These are phyloP conservation scores for Falcaria lacertinaria DNA, from an alignment of 2,888 invertebrate genomes.

Conservation along the genomic window DNA sequence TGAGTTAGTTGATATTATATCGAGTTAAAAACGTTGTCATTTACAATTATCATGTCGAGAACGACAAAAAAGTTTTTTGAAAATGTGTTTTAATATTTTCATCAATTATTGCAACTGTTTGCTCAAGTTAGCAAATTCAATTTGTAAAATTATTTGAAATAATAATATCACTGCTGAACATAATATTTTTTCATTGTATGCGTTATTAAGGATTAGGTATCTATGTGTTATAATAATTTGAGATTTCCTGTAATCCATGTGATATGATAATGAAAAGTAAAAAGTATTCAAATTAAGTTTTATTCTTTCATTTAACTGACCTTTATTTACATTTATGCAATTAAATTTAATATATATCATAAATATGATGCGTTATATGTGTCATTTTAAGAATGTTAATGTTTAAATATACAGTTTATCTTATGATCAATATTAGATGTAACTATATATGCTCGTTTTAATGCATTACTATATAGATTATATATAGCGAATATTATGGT, in stretches of 20 bases:
- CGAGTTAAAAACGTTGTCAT: conserved; percentile 34
- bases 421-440: conserved; percentile 27
- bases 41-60: conserved; percentile 61
- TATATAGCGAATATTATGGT: conserved; percentile 10
- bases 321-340: conserved; percentile 36
- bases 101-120: conserved; percentile 64
- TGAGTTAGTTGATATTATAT: conserved; percentile 37
- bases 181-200: conserved; percentile 17
- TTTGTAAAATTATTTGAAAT: conserved; percentile 20
- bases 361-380: conserved; percentile 48
- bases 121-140: conserved; percentile 56
- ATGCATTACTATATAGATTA: conserved; percentile 34
- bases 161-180: neutral
- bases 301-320: conserved; percentile 54
- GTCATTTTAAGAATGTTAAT: conserved; percentile 52
- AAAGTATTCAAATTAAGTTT: conserved; percentile 52
- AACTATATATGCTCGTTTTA: conserved; percentile 39
- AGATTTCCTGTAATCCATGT: conserved; percentile 64
- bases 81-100: conserved; percentile 36
- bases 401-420: conserved; percentile 36
- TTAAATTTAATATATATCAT: conserved; percentile 41
- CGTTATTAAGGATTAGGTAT: conserved; percentile 32
- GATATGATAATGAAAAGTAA: conserved; percentile 69
- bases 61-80: conserved; percentile 50
- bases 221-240: conserved; percentile 61